phyloP scores from a whole-genome alignment of 2,888 invertebrate genomes.

The Cheilosia variabilis region DNA sequence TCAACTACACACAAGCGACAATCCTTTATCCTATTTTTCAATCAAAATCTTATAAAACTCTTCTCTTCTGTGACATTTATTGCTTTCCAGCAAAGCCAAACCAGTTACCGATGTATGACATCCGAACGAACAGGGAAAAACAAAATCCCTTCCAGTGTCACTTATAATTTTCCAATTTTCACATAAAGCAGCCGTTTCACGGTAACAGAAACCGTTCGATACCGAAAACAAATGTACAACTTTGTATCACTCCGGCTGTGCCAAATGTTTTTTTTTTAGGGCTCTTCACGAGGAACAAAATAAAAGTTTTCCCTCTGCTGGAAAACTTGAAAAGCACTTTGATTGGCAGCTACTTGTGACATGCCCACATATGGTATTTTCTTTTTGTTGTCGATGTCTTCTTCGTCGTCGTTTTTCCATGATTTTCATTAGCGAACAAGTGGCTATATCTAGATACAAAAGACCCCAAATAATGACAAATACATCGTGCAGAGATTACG shows the following conservation, averaged over 20 bases:
- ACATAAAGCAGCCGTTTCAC: slow-evolving; percentile 6
- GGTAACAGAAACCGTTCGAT: slow-evolving; percentile 37
- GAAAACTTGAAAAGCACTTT: slow-evolving; percentile 41
- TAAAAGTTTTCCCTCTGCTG: slow-evolving; percentile 1
- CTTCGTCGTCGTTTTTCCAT: background rate
- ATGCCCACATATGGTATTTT: slow-evolving; percentile 44
- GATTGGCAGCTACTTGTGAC: slow-evolving; percentile 66
- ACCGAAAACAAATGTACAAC: slow-evolving; percentile 35
- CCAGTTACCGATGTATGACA: too few species aligned
- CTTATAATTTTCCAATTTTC: slow-evolving; percentile 33
- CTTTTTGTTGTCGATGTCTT: slow-evolving; percentile 5
- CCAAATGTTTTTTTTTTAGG: background rate
- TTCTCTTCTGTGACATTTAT: too few species aligned
- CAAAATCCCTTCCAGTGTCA: background rate
- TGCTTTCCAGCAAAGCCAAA: too few species aligned
- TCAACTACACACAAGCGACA: too few species aligned
- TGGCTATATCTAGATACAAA: slow-evolving; percentile 34
- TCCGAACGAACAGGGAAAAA: background rate
- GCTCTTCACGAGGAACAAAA: slow-evolving; percentile 10
- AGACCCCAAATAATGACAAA: slow-evolving; percentile 62
- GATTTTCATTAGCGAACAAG: slow-evolving; percentile 35
- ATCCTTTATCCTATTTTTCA: too few species aligned
- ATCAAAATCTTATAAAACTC: too few species aligned
- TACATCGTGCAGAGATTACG: slow-evolving; percentile 62
- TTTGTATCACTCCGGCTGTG: slow-evolving; percentile 46